phyloP scores from a whole-genome alignment of 2,797 vertebrate species.

The Staurois parvus region DNA sequence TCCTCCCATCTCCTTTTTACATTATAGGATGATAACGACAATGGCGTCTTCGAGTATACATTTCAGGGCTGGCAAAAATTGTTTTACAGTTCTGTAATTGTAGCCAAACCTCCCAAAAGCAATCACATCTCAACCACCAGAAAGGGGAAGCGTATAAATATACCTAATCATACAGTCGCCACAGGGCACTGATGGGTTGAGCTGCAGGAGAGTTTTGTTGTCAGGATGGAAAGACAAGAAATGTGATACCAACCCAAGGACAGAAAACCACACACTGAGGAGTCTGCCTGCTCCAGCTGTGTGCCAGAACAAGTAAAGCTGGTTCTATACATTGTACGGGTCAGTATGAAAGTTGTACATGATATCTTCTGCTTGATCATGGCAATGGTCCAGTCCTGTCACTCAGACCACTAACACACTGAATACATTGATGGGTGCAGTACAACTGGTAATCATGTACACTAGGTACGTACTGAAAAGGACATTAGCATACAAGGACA shows the following conservation, averaged over 20 bases:
- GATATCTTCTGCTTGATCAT: neutral
- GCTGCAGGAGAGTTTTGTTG: slow-evolving; percentile 4
- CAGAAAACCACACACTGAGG: neutral
- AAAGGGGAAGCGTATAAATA: slow-evolving; percentile 50
- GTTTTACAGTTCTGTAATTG: slow-evolving; percentile 50
- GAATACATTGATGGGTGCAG: too few species aligned
- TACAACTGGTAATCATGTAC: too few species aligned
- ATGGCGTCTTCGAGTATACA: slow-evolving; percentile 10
- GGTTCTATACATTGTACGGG: neutral
- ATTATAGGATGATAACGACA: neutral
- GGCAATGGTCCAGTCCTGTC: neutral
- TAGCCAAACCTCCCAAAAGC: slow-evolving; percentile 25
- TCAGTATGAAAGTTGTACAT: neutral
- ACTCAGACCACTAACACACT: neutral
- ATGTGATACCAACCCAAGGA: neutral
- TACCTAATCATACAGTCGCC: slow-evolving; percentile 43
- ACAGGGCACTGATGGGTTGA: neutral
- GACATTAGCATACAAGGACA: too few species aligned
- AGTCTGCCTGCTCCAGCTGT: neutral
- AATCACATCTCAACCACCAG: slow-evolving; percentile 47
- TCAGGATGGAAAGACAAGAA: slow-evolving; percentile 1
- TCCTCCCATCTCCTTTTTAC: neutral
- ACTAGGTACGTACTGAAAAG: too few species aligned
- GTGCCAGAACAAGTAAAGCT: neutral
- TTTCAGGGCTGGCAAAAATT: slow-evolving; percentile 25